phyloP scores from a whole-genome alignment of 1,140 invertebrate species.

The Bicyclus anynana region DNA sequence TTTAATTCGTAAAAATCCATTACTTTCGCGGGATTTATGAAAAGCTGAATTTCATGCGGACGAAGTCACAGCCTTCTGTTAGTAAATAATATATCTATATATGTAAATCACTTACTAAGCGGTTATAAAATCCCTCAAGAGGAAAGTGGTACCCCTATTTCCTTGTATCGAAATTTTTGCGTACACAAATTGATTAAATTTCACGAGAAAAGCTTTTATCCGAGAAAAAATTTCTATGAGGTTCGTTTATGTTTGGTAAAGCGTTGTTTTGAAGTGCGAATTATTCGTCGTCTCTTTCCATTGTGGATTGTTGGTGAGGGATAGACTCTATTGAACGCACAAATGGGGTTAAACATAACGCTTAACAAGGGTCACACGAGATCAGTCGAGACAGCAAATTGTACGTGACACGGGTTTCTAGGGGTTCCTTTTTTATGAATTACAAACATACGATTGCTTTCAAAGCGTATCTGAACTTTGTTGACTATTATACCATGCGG shows the following conservation, averaged over 20 bases:
- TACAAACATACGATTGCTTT: background rate
- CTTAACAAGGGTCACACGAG: background rate
- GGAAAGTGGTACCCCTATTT: background rate
- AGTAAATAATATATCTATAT: no score
- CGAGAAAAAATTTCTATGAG: background rate
- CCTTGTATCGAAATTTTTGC: background rate
- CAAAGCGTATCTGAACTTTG: background rate
- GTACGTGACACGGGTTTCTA: background rate
- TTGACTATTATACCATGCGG: no score
- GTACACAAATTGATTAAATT: conserved; percentile 1
- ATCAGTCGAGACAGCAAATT: background rate
- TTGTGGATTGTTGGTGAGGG: background rate
- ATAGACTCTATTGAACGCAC: background rate
- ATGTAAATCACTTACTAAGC: no score
- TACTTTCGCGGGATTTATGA: no score
- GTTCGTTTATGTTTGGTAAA: background rate
- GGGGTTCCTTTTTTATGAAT: background rate
- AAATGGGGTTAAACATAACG: background rate
- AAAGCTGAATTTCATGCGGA: no score
- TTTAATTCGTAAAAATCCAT: no score
- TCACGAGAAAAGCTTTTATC: background rate
- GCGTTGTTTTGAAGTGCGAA: background rate
- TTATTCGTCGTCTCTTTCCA: background rate
- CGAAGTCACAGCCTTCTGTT: no score
- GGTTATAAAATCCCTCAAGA: no score